phyloP scores from a whole-genome alignment of 2,797 vertebrate species.

The Poecilia wingei region DNA sequence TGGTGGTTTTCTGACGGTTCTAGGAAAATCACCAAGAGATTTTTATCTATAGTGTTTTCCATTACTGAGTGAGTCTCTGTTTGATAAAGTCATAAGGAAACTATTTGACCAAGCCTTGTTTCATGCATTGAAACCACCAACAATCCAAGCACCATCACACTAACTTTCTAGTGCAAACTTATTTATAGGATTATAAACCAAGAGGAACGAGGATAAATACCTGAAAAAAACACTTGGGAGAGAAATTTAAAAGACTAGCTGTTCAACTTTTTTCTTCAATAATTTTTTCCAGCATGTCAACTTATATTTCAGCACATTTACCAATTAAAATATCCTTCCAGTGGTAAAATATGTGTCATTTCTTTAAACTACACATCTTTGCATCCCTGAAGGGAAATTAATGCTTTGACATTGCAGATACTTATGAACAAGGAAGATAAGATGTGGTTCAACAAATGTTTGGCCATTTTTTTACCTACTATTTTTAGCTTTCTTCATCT shows the following conservation, averaged over 20 bases:
- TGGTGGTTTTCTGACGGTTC: not conserved
- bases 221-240: not conserved
- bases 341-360: not conserved
- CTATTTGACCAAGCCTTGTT: slow-evolving; percentile 24
- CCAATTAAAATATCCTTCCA: not conserved
- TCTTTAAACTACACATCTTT: not conserved
- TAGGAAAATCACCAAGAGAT: not conserved
- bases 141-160: not conserved
- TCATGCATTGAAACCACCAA: not conserved
- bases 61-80: not conserved
- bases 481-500: not conserved
- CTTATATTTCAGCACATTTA: not conserved
- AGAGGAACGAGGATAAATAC: not conserved
- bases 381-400: no score
- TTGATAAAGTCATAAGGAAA: slow-evolving; percentile 7
- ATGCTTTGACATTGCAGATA: not conserved
- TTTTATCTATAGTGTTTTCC: not conserved
- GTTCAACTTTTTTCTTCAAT: not conserved
- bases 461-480: not conserved
- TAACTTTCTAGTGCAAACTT: not conserved
- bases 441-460: no score
- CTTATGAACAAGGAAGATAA: not conserved
- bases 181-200: not conserved
- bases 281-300: not conserved
- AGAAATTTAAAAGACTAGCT: not conserved